phyloP scores from a whole-genome alignment of 2,113 vertebrate species.

The Sinosuthora webbiana region DNA sequence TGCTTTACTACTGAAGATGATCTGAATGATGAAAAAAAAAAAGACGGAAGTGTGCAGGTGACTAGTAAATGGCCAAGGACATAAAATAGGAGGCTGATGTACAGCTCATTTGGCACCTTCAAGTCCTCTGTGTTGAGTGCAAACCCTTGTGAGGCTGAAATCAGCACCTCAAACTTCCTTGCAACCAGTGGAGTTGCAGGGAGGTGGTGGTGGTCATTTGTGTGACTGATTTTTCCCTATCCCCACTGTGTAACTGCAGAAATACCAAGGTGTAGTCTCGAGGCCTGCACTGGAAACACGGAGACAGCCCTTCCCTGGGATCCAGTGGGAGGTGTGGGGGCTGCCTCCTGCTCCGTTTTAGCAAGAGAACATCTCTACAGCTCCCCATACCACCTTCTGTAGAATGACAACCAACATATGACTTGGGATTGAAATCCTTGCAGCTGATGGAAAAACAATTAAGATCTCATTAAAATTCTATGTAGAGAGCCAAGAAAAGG shows the following conservation, averaged over 20 bases:
- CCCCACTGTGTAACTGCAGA: background rate
- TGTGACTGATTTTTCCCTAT: background rate
- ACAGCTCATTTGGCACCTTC: background rate
- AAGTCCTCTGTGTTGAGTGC: rapidly evolving
- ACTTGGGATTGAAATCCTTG: slow-evolving; percentile 49
- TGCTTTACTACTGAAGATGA: background rate
- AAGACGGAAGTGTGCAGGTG: background rate
- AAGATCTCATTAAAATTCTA: slow-evolving; percentile 59
- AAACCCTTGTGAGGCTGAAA: background rate
- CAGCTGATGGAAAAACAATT: slow-evolving; percentile 63
- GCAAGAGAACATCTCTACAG: slow-evolving; percentile 55
- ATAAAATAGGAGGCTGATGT: background rate
- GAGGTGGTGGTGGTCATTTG: background rate
- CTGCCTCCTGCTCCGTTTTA: slow-evolving; percentile 54
- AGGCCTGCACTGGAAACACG: background rate
- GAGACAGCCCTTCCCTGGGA: slow-evolving; percentile 17
- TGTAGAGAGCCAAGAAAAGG: slow-evolving; percentile 38
- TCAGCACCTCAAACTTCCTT: background rate
- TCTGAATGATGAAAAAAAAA: background rate
- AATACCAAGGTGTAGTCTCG: background rate
- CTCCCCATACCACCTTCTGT: slow-evolving; percentile 47
- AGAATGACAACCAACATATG: slow-evolving; percentile 64
- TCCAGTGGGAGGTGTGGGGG: slow-evolving; percentile 41
- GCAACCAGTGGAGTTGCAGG: background rate
- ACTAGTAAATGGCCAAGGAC: background rate